Percentiles rank a stretch among this genome's conserved stretches.
These are phyloP conservation scores for Ectobius pallidus DNA, from an alignment of 2,888 invertebrate genomes.

Conservation along the genomic window DNA sequence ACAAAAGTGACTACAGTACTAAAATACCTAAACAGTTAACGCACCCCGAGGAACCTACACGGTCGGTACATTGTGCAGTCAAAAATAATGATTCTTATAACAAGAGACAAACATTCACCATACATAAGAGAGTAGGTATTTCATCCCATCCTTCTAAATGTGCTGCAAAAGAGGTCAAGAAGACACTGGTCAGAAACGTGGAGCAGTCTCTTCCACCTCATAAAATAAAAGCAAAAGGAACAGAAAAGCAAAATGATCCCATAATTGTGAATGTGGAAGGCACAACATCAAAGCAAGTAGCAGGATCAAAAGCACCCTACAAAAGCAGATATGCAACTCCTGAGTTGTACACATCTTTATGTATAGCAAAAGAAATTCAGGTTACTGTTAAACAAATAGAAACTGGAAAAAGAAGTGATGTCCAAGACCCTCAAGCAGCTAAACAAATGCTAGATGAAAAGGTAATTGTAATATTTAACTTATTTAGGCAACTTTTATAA, in stretches of 20 bases:
- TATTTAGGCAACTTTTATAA: too few species aligned
- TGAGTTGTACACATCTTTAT: slow-evolving; percentile 23
- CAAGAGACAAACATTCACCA: too few species aligned
- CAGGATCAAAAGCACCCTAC: background rate
- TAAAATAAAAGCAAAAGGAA: background rate
- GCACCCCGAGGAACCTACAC: too few species aligned
- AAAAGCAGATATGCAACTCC: slow-evolving; percentile 20
- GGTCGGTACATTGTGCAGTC: too few species aligned
- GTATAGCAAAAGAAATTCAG: slow-evolving; percentile 32
- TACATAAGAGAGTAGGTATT: too few species aligned
- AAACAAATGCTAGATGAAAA: slow-evolving; percentile 30
- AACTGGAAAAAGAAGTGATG: background rate
- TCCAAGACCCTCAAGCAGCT: background rate
- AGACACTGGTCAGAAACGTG: slow-evolving; percentile 10
- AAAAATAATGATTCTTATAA: too few species aligned
- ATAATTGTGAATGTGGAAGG: background rate
- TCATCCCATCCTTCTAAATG: too few species aligned
- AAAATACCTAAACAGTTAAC: background rate
- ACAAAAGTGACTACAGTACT: background rate
- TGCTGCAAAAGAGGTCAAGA: background rate
- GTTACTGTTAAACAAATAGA: background rate
- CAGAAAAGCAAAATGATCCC: background rate
- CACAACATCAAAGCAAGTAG: background rate
- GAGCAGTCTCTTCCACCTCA: background rate
- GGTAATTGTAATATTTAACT: too few species aligned